A percentile compares a stretch with the other conserved stretches of the same genome.
Evolutionary conservation across 2,113 vertebrate species (phyloP).

Genomic region (Myotis lucifugus): DNA sequence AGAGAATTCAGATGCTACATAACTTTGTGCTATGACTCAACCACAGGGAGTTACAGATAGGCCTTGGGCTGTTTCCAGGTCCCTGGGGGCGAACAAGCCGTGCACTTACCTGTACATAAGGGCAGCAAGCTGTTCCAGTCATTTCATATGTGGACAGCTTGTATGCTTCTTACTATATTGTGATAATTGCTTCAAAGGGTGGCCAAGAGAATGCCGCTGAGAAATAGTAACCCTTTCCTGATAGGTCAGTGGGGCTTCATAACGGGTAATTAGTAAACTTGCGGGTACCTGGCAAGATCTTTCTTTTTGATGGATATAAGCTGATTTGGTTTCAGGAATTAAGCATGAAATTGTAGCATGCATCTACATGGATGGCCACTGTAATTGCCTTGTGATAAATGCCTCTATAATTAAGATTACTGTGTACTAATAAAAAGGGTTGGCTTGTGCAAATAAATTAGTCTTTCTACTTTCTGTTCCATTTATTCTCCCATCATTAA

Average conservation of each 20-base stretch:
- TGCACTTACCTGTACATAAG: conserved; percentile 66
- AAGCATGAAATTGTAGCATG: background rate
- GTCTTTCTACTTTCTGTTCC: background rate
- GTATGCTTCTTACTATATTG: background rate
- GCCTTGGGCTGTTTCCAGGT: background rate
- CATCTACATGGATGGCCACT: background rate
- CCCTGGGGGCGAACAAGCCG: background rate
- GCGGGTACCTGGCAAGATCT: conserved; percentile 49
- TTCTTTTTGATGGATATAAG: background rate
- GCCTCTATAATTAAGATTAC: conserved; percentile 28
- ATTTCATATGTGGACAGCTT: background rate
- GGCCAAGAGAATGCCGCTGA: background rate
- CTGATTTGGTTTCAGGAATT: conserved; percentile 33
- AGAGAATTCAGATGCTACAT: background rate
- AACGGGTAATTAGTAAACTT: conserved; percentile 69
- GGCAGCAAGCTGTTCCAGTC: conserved; percentile 62
- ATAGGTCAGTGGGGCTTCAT: conserved; percentile 39
- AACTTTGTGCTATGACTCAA: conserved; percentile 48
- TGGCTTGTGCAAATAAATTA: background rate
- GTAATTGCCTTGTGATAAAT: background rate
- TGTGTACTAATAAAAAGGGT: background rate
- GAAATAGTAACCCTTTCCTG: conserved; percentile 60
- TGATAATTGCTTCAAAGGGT: conserved; percentile 47
- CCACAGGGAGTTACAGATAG: conserved; percentile 18
- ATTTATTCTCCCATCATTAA: background rate